Base-by-base conservation (phyloP, 1,140 invertebrate species). In the Mylabris phalerata region DNA sequence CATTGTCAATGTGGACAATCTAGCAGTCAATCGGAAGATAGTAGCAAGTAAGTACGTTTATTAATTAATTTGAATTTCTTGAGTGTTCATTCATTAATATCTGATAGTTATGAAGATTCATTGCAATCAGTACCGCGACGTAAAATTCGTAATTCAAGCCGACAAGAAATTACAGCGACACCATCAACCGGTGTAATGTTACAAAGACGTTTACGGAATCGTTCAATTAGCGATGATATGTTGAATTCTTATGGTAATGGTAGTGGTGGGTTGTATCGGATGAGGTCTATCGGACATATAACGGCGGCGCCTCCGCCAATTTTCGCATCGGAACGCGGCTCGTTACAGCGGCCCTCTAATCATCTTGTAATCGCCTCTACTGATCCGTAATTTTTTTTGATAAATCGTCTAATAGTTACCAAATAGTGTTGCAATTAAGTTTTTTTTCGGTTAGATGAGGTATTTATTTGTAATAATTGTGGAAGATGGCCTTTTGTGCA, bases 1-100 rank as follows among this genome's bases (percentile, higher is more conserved):
- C 70, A 82, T 66, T 84, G 86, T 73, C 79, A 83, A 61, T 83
- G 86, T 73, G 79, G 84, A 63, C 80, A 86, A 67, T 83, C 85
- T 65, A 81, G 80, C 48, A 79, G 80, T 38, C 83, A 83, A 61
- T 83, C 82, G 3, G 83, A 81, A 57, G 84, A 84, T 59, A 85
- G 83, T 77, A 85, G 82, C 78, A 85, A 85, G 84, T 87, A 73
- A 75, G 75, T 52, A 47, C n/a, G 48, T 49, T 19, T 24, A 13
- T 11, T 55, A 44, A 55, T 40, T 40, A 1, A 7, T 40, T 42
- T 42, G 41, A 3, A 32, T 32, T 32, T 32, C 4, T 40, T 9
- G 25, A 19, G 19, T 19, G 9, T 10, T 19, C 10, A 27, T 25
- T 38, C 3, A 9, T 24, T 58, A 48, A 32, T 48, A 42, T 46